phyloP scores from a whole-genome alignment of 2,113 vertebrate genomes.

The Aplodontia rufa region DNA sequence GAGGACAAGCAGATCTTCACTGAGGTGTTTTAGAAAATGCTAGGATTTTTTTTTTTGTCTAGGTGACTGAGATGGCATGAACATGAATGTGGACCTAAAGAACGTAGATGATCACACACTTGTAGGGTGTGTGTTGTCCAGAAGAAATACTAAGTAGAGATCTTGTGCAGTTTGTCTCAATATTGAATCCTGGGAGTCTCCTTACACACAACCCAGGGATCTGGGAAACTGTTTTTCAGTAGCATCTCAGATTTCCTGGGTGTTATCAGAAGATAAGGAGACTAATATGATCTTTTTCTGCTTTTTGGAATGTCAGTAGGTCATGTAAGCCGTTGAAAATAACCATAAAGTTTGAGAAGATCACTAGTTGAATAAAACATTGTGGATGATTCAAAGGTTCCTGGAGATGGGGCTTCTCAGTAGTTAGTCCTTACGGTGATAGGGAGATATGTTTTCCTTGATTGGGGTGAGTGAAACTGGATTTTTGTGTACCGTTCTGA shows the following conservation, averaged over 20 bases:
- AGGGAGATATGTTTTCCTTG: neutral
- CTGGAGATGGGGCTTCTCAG: neutral
- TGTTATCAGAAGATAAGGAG: neutral
- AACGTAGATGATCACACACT: neutral
- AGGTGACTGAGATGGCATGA: neutral
- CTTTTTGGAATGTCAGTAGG: neutral
- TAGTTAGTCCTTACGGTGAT: neutral
- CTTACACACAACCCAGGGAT: neutral
- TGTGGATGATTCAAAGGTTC: neutral
- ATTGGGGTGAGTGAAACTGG: neutral
- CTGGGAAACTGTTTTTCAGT: neutral
- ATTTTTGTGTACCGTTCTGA: neutral
- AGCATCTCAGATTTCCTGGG: neutral
- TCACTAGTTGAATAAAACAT: neutral
- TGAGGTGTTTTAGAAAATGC: neutral
- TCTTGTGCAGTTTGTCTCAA: neutral
- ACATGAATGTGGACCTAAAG: neutral
- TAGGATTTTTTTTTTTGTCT: neutral
- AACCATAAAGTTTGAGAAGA: neutral
- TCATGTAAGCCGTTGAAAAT: neutral
- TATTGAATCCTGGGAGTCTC: neutral
- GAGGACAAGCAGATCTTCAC: neutral
- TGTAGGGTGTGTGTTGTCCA: neutral
- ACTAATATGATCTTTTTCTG: neutral
- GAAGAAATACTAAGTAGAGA: neutral